These are phyloP conservation scores for Diadumene lineata DNA, from an alignment of 92 coral and sea anemone species.

Conservation along the genomic window DNA sequence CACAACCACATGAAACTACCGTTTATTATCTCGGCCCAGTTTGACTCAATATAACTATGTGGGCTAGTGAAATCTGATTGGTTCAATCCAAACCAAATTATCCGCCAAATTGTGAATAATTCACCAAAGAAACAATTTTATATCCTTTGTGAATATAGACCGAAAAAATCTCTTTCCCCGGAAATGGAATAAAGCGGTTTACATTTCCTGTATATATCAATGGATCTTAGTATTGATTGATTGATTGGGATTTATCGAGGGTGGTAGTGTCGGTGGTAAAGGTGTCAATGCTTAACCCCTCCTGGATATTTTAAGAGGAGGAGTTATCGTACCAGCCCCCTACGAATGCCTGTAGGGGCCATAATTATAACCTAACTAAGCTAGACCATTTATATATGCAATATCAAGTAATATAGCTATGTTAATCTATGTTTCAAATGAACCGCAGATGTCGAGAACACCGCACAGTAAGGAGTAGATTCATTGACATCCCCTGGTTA, in stretches of 20 bases:
- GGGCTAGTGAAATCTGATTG: not conserved
- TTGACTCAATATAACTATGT: not conserved
- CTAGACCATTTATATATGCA: not conserved
- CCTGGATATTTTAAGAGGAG: slow-evolving; percentile 10
- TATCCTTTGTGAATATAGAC: too few relatives aligned
- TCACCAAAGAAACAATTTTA: not conserved
- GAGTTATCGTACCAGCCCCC: slow-evolving; percentile 17
- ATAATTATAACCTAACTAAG: not conserved
- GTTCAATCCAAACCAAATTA: not conserved
- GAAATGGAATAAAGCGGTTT: slow-evolving; percentile 10
- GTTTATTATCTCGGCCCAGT: slow-evolving; percentile 3
- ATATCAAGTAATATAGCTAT: slow-evolving; percentile 5
- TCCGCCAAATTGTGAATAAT: slow-evolving; percentile 5
- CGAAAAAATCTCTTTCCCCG: slow-evolving; percentile 8
- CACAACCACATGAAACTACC: slow-evolving; percentile 11
- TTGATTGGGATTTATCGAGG: too few relatives aligned
- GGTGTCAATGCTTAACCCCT: not conserved
- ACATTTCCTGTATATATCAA: slow-evolving; percentile 2
- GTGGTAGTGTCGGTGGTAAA: too few relatives aligned
- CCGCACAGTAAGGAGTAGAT: slow-evolving; percentile 26
- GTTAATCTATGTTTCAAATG: slow-evolving; percentile 5
- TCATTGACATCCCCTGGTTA: slow-evolving; percentile 22
- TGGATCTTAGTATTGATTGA: not conserved
- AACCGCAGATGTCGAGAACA: slow-evolving; percentile 13
- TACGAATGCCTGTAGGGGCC: not conserved